A percentile compares a stretch with the other conserved stretches of the same genome.
phyloP scores from a whole-genome alignment of 2,113 vertebrate genomes.

The Mohoua ochrocephala region DNA sequence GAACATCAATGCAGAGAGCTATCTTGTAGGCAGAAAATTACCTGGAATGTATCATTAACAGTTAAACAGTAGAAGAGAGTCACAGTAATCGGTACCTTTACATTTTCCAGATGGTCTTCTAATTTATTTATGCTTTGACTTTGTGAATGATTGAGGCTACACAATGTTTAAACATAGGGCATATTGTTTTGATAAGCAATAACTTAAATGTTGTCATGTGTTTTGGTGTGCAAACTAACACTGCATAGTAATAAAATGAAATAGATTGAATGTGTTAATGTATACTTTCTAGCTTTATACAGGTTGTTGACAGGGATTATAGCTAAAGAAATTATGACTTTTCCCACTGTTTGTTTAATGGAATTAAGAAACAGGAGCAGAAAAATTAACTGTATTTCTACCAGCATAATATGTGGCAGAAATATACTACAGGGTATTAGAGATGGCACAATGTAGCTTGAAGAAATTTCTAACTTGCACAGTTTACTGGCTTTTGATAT shows the following conservation, averaged over 20 bases:
- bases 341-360: not conserved
- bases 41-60: not conserved
- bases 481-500: not conserved
- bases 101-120: not conserved
- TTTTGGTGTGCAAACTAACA: not conserved
- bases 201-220: not conserved
- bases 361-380: not conserved
- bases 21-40: not conserved
- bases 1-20: not conserved
- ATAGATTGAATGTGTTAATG: not conserved
- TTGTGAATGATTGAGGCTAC: not conserved
- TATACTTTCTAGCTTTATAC: not conserved
- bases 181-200: not conserved
- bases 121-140: not conserved
- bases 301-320: not conserved
- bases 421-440: not conserved
- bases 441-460: not conserved
- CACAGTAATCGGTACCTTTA: not conserved
- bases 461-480: not conserved
- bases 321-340: not conserved
- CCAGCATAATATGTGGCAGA: not conserved
- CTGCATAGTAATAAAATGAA: not conserved
- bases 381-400: not conserved
- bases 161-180: not conserved
- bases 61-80: not conserved